Base-by-base conservation (phyloP, 2,888 invertebrate genomes). In the Tipula vernalis region DNA sequence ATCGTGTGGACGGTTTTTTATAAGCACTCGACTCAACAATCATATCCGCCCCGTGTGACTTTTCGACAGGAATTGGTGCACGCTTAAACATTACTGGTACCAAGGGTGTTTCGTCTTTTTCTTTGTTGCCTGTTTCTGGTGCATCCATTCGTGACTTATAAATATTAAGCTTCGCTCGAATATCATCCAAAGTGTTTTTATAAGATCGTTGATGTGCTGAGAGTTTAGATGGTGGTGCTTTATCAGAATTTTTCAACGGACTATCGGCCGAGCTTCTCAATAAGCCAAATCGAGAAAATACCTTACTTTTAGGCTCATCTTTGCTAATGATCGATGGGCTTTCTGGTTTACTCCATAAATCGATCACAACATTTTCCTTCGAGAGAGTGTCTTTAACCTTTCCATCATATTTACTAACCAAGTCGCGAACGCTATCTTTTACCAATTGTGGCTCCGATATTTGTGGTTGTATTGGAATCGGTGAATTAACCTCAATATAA, bases 61-160 rank as follows among this genome's bases (percentile, higher is more conserved):
- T 84, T 13, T 84, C 36, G 28, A 36, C 15, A 4, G 13, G 6
- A 6, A 84, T 84, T 39, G 84, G 39, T 5, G 5, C 36, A 39
- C 84, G 36, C 39, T 84, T 84, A 41, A 84, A 84, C 84, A 84
- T 84, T 28, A 71, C 71, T 2, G 84, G 84, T 41, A 10, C n/a
- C 5, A 0, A n/a, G 6, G 84, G 13, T 36, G 4, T 28, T 36
- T 36, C 36, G 2, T 83, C 84, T 84, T n/a, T 84, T 15, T 84
- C 15, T 39, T 84, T 39, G 5, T 8, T 39, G 6, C 5, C 39
- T 6, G 2, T 3, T 87, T 91, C 91, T 6, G 91, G 87, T 0
- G 89, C 90, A 88, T 91, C 91, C 87, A 91, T 91, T 87, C 90
- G 91, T 44, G 89, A 91, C 88, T 91, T 91, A 86, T 91, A 91